A percentile compares a stretch with the other conserved stretches of the same genome.
Conservation (phyloP, 1,140 invertebrate species). For the Drosophila kanapiae region DNA sequence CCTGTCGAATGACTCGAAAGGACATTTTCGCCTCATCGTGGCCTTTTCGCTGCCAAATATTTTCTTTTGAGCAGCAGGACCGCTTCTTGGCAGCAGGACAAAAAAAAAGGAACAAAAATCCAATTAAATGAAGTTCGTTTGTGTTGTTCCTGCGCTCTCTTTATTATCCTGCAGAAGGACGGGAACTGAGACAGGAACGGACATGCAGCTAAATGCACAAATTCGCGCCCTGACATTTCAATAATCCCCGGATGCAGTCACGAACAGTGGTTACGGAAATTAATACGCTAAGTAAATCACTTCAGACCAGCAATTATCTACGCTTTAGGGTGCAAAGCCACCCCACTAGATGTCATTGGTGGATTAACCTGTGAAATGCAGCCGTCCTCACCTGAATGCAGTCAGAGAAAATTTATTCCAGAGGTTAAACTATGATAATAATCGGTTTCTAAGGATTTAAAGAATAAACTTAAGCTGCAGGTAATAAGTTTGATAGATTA, state of each 20-base stretch:
- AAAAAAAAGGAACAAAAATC: constrained; percentile 26
- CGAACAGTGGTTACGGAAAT: constrained; percentile 24
- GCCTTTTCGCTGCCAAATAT: constrained; percentile 47
- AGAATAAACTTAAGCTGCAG: neutral
- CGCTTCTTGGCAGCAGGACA: constrained; percentile 19
- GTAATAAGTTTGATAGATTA: neutral
- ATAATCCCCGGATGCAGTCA: constrained; percentile 16
- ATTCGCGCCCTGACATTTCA: constrained; percentile 23
- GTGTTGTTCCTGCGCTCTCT: constrained; percentile 1
- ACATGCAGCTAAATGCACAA: constrained; percentile 48
- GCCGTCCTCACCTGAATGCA: neutral
- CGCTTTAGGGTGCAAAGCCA: neutral
- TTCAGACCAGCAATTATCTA: constrained; percentile 11
- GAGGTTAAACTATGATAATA: too few relatives aligned
- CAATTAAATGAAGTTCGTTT: constrained; percentile 50
- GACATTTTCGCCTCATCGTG: constrained; percentile 26
- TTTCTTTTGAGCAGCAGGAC: constrained; percentile 34
- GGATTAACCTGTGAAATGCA: constrained; percentile 1
- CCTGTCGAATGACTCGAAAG: constrained; percentile 37
- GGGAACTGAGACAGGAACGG: constrained; percentile 8
- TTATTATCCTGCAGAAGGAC: neutral
- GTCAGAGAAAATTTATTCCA: neutral
- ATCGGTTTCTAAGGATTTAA: too few relatives aligned
- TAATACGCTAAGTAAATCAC: constrained; percentile 34
- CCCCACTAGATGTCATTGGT: constrained; percentile 15